phyloP scores from a whole-genome alignment of 1,140 invertebrate species.

The Lanistes nyassanus region DNA sequence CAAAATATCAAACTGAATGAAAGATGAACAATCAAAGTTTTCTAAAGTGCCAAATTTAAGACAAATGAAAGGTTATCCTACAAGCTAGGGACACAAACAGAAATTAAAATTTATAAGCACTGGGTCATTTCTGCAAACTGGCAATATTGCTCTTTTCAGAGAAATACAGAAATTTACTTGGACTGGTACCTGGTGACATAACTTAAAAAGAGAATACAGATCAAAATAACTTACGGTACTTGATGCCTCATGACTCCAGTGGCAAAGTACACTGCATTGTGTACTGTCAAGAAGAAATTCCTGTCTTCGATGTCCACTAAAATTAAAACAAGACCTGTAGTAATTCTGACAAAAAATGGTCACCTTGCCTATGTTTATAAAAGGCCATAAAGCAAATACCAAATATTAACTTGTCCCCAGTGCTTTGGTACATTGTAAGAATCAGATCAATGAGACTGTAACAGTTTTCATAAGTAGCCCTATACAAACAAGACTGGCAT shows the following conservation, averaged over 20 bases:
- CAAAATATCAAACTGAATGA: too few relatives aligned
- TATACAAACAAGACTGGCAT: not conserved
- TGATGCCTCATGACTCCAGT: constrained; percentile 68
- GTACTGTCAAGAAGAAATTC: constrained; percentile 64
- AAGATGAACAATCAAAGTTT: too few relatives aligned
- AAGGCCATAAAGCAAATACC: too few relatives aligned
- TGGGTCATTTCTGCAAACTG: not conserved
- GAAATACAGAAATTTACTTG: too few relatives aligned
- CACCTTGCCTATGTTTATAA: too few relatives aligned
- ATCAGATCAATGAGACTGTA: too few relatives aligned
- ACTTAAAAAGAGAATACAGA: constrained; percentile 4
- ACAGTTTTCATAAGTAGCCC: not conserved
- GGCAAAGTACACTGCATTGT: constrained; percentile 75
- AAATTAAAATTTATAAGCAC: not conserved
- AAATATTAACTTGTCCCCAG: too few relatives aligned
- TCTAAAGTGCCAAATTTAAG: too few relatives aligned
- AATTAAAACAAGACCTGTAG: not conserved
- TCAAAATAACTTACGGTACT: constrained; percentile 44
- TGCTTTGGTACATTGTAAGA: too few relatives aligned
- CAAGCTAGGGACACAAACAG: not conserved
- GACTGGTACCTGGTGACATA: not conserved
- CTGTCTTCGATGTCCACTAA: constrained; percentile 47
- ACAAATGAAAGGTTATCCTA: not conserved
- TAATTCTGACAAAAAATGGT: not conserved
- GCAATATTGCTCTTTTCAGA: not conserved